Evolutionary conservation across 2,888 invertebrate genomes (phyloP).

Genomic region (Leucophenga maculata): DNA sequence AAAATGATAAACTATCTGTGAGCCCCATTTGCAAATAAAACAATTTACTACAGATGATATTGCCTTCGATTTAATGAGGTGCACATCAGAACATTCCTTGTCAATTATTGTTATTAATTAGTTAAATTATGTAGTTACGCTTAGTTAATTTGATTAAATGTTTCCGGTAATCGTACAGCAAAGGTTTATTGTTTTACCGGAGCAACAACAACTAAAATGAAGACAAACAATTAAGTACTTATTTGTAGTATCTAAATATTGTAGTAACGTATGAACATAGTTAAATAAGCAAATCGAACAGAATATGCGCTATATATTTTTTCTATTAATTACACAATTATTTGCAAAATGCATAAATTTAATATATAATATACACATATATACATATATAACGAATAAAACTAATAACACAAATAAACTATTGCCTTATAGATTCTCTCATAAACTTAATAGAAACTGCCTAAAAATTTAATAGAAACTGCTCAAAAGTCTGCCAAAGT

Average conservation of each 20-base stretch:
- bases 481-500: no score
- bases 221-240: background rate
- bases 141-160: no score
- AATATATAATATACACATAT: no score
- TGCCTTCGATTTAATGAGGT: background rate
- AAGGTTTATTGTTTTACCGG: no score
- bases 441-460: no score
- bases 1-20: background rate
- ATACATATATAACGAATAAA: conserved; percentile 11
- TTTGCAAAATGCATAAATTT: background rate
- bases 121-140: background rate
- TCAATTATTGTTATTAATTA: conserved; percentile 3
- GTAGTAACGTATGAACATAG: background rate
- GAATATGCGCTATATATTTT: conserved; percentile 1
- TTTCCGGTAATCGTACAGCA: no score
- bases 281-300: background rate
- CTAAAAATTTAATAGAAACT: no score
- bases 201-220: background rate
- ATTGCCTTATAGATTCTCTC: no score
- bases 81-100: conserved; percentile 5
- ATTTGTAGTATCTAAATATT: background rate
- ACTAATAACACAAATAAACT: conserved; percentile 11
- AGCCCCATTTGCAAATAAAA: background rate
- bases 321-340: background rate
- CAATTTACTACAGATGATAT: background rate